These are phyloP conservation scores for Danio choprae DNA, from an alignment of 2,797 vertebrate species.

Conservation along the genomic window DNA sequence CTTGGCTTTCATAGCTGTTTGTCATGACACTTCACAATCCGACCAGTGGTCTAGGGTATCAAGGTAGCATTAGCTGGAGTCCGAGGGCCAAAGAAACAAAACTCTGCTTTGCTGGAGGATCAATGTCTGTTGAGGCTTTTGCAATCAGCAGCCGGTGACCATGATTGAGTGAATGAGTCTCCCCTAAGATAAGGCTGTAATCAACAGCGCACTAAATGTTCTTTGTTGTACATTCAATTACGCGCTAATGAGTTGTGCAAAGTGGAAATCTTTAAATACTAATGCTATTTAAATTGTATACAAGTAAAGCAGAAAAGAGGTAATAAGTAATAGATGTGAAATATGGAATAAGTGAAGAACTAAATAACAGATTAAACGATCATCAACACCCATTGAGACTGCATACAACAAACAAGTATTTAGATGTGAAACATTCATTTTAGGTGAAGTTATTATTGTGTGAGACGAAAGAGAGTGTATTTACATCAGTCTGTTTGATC, in stretches of 20 bases:
- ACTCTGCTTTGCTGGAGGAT: conserved; percentile 82
- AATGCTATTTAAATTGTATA: conserved; percentile 83
- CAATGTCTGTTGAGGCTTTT: conserved; percentile 84
- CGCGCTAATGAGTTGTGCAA: conserved; percentile 78
- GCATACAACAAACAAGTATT: no score
- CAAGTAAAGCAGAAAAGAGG: conserved; percentile 77
- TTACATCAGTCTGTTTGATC: no score
- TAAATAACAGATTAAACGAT: not conserved
- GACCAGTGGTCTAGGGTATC: conserved; percentile 73
- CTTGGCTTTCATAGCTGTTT: conserved; percentile 72
- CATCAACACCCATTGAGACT: not conserved
- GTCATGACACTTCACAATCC: conserved; percentile 72
- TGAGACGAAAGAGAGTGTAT: no score
- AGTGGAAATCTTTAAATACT: conserved; percentile 87
- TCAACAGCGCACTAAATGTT: conserved; percentile 75
- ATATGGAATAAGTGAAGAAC: not conserved
- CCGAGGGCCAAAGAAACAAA: conserved; percentile 82
- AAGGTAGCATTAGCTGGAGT: conserved; percentile 75
- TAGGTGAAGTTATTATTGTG: no score
- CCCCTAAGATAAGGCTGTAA: conserved; percentile 86
- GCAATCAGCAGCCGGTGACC: conserved; percentile 86
- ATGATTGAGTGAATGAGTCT: conserved; percentile 75
- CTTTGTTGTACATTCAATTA: conserved; percentile 45
- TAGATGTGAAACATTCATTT: no score
- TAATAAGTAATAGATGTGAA: not conserved